Evolutionary conservation across 37 sponge, comb jelly and placozoan species (phyloP), one percentile per base, ranked within the genome.

Genomic region (Aplysina aerophoba): DNA sequence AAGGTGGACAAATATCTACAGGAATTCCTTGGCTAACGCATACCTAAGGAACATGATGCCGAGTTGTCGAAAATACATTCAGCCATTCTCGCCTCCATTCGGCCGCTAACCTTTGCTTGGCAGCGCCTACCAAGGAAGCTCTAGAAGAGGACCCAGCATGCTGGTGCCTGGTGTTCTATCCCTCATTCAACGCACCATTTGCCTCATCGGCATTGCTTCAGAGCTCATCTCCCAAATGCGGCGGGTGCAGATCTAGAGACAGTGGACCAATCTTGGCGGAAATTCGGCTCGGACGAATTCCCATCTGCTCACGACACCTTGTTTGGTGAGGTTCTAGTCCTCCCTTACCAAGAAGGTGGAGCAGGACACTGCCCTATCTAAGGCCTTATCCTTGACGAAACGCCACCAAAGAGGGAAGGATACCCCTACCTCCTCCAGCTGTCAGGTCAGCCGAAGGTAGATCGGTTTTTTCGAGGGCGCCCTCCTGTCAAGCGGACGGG

Each of bases 321-420:
- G 36, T 85, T 85, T 85, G 75, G 75, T 0, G 75, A 85, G 24
- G 75, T 73, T 73, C 28, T 37, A 73, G 61, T 61, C 85, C 36
- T 57, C 59, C 37, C 60, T 72, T 14, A 13, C 41, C 31, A 27
- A 15, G 16, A 73, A 19, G 40, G 75, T 85, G 39, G 85, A 85
- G 61, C 72, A 85, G 75, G 8, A 72, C 31, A 64, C 61, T 19
- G 59, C 85, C 39, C 38, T 85, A 4, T 57, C 75, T 21, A 85
- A 73, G 40, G 85, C 85, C 27, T 44, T 85, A 14, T 38, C 75
- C 28, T 73, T 85, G 40, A 15, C 61, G n/a, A 85, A 56, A 41
- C 72, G 75, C 0, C 38, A 66, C 38, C 72, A 33, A 74, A 72
- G 58, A 19, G 61, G 37, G n/a, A 55, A 58, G 60, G 72, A 57